Percentiles rank a stretch among this genome's conserved stretches.
phyloP scores from a whole-genome alignment of 2,888 invertebrate species.

The Formica aserva region DNA sequence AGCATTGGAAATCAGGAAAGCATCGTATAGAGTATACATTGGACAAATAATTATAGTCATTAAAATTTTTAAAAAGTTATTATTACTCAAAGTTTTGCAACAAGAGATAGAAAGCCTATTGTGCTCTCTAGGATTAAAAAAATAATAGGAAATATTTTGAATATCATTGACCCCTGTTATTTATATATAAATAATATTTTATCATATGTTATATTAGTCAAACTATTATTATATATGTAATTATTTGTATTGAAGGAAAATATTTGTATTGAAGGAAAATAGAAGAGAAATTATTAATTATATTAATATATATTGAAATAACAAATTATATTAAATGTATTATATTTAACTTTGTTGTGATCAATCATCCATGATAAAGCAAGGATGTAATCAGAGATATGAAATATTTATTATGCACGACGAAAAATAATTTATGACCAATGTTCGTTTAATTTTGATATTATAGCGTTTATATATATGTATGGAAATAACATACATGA shows the following conservation, averaged over 20 bases:
- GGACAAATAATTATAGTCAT: background rate
- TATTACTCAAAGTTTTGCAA: background rate
- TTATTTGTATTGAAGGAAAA: slow-evolving; percentile 24
- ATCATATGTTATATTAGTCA: slow-evolving; percentile 25
- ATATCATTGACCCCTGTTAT: background rate
- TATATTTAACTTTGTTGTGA: slow-evolving; percentile 8
- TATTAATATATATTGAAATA: slow-evolving; percentile 20
- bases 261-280: slow-evolving; percentile 4
- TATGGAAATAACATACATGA: background rate
- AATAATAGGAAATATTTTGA: slow-evolving; percentile 14
- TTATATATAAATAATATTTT: slow-evolving; percentile 46
- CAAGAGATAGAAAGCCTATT: background rate
- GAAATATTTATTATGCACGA: slow-evolving; percentile 7
- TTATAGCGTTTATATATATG: background rate
- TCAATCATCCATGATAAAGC: background rate
- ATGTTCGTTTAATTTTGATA: background rate
- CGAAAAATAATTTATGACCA: slow-evolving; percentile 2
- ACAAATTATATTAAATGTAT: slow-evolving; percentile 31
- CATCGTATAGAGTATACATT: background rate
- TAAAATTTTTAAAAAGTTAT: background rate
- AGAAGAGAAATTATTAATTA: slow-evolving; percentile 40
- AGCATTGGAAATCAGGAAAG: background rate
- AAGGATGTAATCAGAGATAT: background rate
- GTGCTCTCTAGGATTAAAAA: slow-evolving; percentile 1
- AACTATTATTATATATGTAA: slow-evolving; percentile 13